phyloP scores from a whole-genome alignment of 1,140 invertebrate species.

The Drosophila nigrodunni region DNA sequence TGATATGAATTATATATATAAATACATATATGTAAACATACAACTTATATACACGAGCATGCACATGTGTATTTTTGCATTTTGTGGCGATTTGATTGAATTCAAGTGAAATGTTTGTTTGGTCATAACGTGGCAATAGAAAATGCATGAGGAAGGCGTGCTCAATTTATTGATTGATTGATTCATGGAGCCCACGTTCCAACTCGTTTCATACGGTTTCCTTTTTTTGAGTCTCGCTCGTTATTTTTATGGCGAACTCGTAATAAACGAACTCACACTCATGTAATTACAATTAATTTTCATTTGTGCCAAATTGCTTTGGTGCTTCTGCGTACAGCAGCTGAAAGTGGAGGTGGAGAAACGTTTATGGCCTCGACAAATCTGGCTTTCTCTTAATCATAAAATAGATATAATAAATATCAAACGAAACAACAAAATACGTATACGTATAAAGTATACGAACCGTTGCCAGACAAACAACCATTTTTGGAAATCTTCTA shows the following conservation, averaged over 20 bases:
- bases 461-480: conserved; percentile 26
- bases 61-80: conserved; percentile 9
- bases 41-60: conserved; percentile 1
- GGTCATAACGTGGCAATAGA: conserved; percentile 39
- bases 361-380: conserved; percentile 40
- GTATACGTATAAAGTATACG: conserved; percentile 6
- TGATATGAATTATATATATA: conserved; percentile 10
- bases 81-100: conserved; percentile 51
- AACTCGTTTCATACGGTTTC: background rate
- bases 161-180: conserved; percentile 54
- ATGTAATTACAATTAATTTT: conserved; percentile 67
- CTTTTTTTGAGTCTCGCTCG: background rate
- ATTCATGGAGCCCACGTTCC: conserved; percentile 9
- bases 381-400: conserved; percentile 54
- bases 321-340: background rate
- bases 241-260: conserved; percentile 38
- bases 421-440: conserved; percentile 43
- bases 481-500: background rate
- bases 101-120: conserved; percentile 46
- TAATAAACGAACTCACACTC: conserved; percentile 38
- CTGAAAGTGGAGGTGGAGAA: background rate
- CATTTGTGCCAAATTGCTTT: conserved; percentile 45
- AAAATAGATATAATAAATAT: conserved; percentile 51
- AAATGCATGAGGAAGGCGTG: conserved; percentile 33
- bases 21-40: background rate